Evolutionary conservation across 2,113 vertebrate species (phyloP), one percentile per base, ranked within the genome.

Genomic region (Sebastes schlegelii): DNA sequence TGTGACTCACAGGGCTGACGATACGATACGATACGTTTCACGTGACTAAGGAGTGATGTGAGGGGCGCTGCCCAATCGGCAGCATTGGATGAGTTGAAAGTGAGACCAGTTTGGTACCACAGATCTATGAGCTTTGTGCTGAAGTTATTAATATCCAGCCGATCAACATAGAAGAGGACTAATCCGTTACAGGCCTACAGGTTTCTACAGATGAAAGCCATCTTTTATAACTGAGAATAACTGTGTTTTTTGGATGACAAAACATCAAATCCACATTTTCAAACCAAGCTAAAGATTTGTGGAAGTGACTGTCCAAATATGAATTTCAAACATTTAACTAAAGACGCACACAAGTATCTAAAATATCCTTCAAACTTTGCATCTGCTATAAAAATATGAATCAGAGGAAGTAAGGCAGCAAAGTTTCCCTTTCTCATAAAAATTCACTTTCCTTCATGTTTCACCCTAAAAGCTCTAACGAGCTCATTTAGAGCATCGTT

Each of bases 401-500:
- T 79, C 72, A 79, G 52, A 77, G 52, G 45, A 74, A 65, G 6
- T 52, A n/a, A 57, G 21, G n/a, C 51, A 63, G 9, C 52, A 14
- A 63, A 58, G 12, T 60, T 58, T 80, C 46, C 48, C 55, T 16
- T 26, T 17, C 62, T 21, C 55, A 83, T 76, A 70, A 43, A 61
- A 63, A 55, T 70, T 5, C 67, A 48, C 12, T 70, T 65, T 85
- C 61, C 49, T 67, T 57, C 71, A 61, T 16, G 65, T 73, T 57
- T 68, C 21, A 60, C 11, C 65, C 1, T 2, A 60, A 72, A 71
- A 65, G 3, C n/a, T 74, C 76, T 61, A 78, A 81, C 26, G 67
- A 85, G 79, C 75, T 58, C 52, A 69, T 83, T 80, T 75, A 75
- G 43, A 74, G 43, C 45, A 19, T 81, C 69, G 75, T 86, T 83